Conservation (phyloP, 2,797 vertebrate genomes). For the Pangasius macronema region DNA sequence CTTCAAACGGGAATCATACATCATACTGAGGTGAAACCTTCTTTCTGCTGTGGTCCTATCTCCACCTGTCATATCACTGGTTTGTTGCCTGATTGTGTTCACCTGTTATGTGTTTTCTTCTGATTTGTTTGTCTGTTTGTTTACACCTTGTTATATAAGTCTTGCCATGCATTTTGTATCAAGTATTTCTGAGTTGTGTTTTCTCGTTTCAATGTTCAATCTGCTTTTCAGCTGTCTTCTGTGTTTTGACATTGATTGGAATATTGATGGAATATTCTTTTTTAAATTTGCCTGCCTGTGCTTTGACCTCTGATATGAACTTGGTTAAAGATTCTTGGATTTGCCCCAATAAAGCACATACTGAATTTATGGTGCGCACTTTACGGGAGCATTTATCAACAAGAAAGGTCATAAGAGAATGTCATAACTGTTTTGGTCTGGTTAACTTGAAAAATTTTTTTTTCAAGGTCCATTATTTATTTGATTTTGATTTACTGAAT, state of each 20-base stretch:
- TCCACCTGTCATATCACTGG: not conserved
- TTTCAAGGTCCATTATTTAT: not conserved
- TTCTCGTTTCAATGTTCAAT: not conserved
- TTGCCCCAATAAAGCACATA: not conserved
- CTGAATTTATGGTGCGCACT: not conserved
- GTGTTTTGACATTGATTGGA: not conserved
- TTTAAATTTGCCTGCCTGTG: not conserved
- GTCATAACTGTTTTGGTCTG: not conserved
- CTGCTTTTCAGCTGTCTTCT: not conserved
- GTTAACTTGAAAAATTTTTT: not conserved
- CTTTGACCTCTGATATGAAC: not conserved
- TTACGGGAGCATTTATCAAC: not conserved
- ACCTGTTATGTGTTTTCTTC: not conserved
- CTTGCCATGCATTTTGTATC: not conserved
- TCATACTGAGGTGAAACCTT: not conserved
- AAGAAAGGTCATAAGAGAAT: not conserved
- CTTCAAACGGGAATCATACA: not conserved
- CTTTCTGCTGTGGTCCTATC: not conserved
- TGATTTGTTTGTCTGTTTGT: not conserved
- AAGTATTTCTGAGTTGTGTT: not conserved
- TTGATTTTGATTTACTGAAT: not conserved
- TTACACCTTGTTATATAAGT: not conserved
- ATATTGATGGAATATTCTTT: not conserved
- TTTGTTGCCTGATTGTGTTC: not conserved
- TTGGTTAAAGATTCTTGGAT: not conserved